phyloP scores from a whole-genome alignment of 2,797 vertebrate species.

The Chelon labrosus region DNA sequence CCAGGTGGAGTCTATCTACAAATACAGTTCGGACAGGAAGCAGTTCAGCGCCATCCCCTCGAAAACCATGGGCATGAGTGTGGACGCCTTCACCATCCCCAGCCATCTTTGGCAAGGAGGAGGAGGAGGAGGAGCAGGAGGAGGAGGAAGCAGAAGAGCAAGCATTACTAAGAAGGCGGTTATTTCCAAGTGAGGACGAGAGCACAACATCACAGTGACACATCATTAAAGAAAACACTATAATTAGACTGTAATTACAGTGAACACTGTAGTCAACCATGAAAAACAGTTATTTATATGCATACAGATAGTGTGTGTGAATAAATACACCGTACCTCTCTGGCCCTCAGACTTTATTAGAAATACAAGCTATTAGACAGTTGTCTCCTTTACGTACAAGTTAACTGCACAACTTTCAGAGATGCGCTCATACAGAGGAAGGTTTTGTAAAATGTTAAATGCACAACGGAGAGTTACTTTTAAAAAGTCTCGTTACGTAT shows the following conservation, averaged over 20 bases:
- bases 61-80: slow-evolving; percentile 92
- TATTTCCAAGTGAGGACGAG: slow-evolving; percentile 71
- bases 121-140: slow-evolving; percentile 45
- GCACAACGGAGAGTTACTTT: slow-evolving; percentile 46
- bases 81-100: slow-evolving; percentile 94
- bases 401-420: slow-evolving; percentile 31
- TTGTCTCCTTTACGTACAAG: slow-evolving; percentile 34
- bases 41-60: slow-evolving; percentile 93
- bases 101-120: slow-evolving; percentile 88
- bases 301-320: slow-evolving; percentile 29
- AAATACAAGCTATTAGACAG: slow-evolving; percentile 25
- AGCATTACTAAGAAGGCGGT: slow-evolving; percentile 85
- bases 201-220: not conserved
- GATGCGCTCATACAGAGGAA: slow-evolving; percentile 7
- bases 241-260: slow-evolving; percentile 26
- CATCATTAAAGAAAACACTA: slow-evolving; percentile 26
- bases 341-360: slow-evolving; percentile 21
- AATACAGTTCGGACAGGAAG: slow-evolving; percentile 95
- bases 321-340: slow-evolving; percentile 28
- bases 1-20: slow-evolving; percentile 92
- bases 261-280: slow-evolving; percentile 18
- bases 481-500: slow-evolving; percentile 46
- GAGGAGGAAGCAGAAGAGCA: slow-evolving; percentile 81
- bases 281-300: slow-evolving; percentile 10
- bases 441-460: slow-evolving; percentile 38